Evolutionary conservation across 2,888 invertebrate species (phyloP), one percentile per base, ranked within the genome.

Genomic region (Dysmachus trigonus): DNA sequence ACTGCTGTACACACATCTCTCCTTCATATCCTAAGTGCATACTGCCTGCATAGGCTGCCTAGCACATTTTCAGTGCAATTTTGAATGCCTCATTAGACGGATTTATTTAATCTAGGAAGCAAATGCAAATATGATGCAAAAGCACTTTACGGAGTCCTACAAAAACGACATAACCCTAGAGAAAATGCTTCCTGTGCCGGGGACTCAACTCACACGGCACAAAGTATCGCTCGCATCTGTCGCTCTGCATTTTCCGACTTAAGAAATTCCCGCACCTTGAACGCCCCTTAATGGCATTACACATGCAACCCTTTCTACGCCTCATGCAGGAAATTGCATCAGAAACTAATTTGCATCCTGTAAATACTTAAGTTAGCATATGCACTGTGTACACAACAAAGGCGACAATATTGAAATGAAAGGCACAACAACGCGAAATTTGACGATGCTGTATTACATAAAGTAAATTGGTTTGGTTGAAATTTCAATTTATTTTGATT

Each of bases 281-380:
- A 15, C 62, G 62, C 22, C 30, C 77, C 31, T 27, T 77, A 77
- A 77, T 77, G 77, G 77, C 27, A 51, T 77, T 77, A 77, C 77
- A 41, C 77, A 77, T 77, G 77, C 77, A 77, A 47, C 27, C 27
- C 41, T 77, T 77, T 47, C 38, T 47, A 30, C 77, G 47, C 41
- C 62, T 62, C 31, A 33, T 62, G 53, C 33, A 81, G 18, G 53
- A 53, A 81, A 81, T 81, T 81, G 35, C 81, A 81, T 53, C 33
- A 53, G 53, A 79, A 81, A 33, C 31, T 53, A 81, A 81, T 51
- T 53, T 81, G 81, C 81, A 81, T 81, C 51, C 18, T 81, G 51
- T 81, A 81, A 33, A 53, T 81, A 33, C 27, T 33, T 53, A 51
- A 51, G 79, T 31, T 79, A 51, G 51, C 38, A 15, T 27, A 41